Conservation (phyloP, 92 coral and sea anemone genomes). For the Pocillopora grandis region DNA sequence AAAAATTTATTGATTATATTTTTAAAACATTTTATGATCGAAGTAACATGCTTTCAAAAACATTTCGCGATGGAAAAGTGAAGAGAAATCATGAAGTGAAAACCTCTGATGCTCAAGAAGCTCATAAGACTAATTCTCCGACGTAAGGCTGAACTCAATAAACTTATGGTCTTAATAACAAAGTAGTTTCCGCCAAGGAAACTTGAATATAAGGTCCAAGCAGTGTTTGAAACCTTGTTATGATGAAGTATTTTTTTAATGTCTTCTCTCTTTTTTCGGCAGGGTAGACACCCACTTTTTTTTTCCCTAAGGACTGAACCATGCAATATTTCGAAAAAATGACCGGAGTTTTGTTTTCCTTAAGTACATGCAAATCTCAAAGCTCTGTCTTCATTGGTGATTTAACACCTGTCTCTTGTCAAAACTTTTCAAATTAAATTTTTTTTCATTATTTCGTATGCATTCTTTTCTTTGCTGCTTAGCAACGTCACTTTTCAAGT, state of each 20-base stretch:
- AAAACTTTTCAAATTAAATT: not conserved
- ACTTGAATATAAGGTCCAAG: not conserved
- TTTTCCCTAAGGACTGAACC: not conserved
- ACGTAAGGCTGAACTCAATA: too few relatives aligned
- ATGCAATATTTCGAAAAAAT: not conserved
- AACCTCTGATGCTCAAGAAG: too few relatives aligned
- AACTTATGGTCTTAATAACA: too few relatives aligned
- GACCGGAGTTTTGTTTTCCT: not conserved
- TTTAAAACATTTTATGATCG: too few relatives aligned
- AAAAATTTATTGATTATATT: too few relatives aligned
- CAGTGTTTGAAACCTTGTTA: not conserved
- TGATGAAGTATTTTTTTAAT: not conserved
- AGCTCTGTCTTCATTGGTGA: not conserved
- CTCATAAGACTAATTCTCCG: too few relatives aligned
- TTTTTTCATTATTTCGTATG: not conserved
- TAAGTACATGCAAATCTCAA: not conserved
- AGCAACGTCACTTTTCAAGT: not conserved
- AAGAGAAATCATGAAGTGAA: too few relatives aligned
- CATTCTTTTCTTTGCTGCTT: not conserved
- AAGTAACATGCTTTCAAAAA: too few relatives aligned
- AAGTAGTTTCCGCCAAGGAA: too few relatives aligned
- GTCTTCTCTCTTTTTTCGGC: not conserved
- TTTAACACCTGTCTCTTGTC: constrained; percentile 5
- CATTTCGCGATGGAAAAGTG: too few relatives aligned
- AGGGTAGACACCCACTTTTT: not conserved